Percentiles rank a stretch among this genome's conserved stretches.
Evolutionary conservation across 2,888 invertebrate genomes (phyloP).

Genomic region (Drosophila bunnanda): DNA sequence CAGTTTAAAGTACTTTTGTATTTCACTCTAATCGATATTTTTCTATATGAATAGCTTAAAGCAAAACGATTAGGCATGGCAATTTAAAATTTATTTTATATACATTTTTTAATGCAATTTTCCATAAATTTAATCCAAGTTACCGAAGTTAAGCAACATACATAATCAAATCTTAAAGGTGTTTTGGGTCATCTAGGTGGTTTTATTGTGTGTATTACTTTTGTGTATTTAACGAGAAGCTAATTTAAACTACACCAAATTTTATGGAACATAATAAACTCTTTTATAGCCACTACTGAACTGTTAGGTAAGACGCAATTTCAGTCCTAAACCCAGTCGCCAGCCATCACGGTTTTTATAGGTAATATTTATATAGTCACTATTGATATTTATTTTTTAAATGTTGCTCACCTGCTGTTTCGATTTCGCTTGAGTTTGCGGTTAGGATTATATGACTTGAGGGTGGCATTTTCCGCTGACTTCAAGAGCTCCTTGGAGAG

Average conservation of each 20-base stretch:
- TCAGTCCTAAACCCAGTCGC: neutral
- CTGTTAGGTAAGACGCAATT: neutral
- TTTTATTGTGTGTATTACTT: neutral
- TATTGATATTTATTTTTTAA: neutral
- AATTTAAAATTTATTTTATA: neutral
- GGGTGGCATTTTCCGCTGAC: constrained; percentile 74
- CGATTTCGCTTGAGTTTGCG: constrained; percentile 83
- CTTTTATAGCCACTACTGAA: constrained; percentile 9
- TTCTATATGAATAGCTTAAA: neutral
- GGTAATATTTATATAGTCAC: neutral
- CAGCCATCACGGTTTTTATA: neutral
- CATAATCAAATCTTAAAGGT: neutral
- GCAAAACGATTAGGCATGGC: neutral
- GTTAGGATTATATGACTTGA: constrained; percentile 84
- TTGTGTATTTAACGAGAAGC: neutral
- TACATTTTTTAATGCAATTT: neutral
- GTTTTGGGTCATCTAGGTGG: neutral
- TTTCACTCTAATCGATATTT: neutral
- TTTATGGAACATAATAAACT: constrained; percentile 9
- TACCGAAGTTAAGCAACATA: neutral
- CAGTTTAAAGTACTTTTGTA: neutral
- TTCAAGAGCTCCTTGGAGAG: constrained; percentile 73
- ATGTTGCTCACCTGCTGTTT: constrained; percentile 78
- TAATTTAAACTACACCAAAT: constrained; percentile 4
- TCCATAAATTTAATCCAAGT: neutral